phyloP scores from a whole-genome alignment of 2,113 vertebrate genomes.

The Megaceryle maxima region DNA sequence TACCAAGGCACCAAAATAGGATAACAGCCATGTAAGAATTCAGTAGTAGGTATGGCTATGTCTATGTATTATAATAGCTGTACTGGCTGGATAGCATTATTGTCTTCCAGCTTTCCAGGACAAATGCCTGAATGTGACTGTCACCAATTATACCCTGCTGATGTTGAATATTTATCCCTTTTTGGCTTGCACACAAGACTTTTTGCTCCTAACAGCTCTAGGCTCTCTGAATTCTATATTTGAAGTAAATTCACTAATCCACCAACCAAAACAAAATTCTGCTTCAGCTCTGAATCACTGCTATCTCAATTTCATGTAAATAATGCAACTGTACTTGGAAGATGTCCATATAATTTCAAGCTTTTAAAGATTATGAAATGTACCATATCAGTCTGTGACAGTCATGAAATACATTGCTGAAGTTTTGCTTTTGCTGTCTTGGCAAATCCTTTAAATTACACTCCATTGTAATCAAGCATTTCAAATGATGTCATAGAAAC shows the following conservation, averaged over 20 bases:
- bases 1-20: neutral
- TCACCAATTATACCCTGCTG: neutral
- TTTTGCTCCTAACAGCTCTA: neutral
- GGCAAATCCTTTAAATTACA: slow-evolving; percentile 54
- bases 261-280: slow-evolving; percentile 33
- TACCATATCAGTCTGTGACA: slow-evolving; percentile 47
- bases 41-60: neutral
- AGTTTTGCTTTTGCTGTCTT: slow-evolving; percentile 57
- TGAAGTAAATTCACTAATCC: neutral
- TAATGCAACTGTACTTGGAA: slow-evolving; percentile 51
- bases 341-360: slow-evolving; percentile 48
- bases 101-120: neutral
- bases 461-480: slow-evolving; percentile 52
- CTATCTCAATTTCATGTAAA: slow-evolving; percentile 46
- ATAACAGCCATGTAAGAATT: neutral
- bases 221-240: neutral
- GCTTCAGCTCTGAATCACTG: slow-evolving; percentile 14
- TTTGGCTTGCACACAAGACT: neutral
- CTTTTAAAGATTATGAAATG: slow-evolving; percentile 54
- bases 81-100: neutral
- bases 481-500: slow-evolving; percentile 58
- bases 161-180: neutral
- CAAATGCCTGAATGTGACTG: neutral
- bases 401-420: slow-evolving; percentile 25
- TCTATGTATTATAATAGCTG: neutral